A percentile compares a stretch with the other conserved stretches of the same genome.
phyloP scores from a whole-genome alignment of 2,113 vertebrate genomes.

The Anseranas semipalmata region DNA sequence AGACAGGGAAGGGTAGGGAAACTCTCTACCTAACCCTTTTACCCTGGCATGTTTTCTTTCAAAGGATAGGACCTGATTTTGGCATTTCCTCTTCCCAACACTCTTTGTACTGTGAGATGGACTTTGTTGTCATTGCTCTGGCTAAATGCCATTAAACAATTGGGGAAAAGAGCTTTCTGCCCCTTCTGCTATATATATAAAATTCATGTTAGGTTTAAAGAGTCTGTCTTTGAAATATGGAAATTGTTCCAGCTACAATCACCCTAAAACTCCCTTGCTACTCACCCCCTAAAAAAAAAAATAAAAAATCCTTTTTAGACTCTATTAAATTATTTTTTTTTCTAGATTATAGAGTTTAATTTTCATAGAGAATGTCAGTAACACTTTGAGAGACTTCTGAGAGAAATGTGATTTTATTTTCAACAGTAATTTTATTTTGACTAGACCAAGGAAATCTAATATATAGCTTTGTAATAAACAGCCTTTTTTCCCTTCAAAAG shows the following conservation, averaged over 20 bases:
- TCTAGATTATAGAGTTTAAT: conserved; percentile 31
- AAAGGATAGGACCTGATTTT: background rate
- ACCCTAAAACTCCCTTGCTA: background rate
- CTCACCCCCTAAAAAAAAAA: background rate
- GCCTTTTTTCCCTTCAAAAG: background rate
- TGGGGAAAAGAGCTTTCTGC: background rate
- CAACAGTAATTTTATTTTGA: conserved; percentile 66
- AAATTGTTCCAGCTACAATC: background rate
- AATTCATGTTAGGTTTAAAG: background rate
- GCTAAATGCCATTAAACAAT: no score
- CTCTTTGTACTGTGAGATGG: background rate
- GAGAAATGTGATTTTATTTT: conserved; percentile 63
- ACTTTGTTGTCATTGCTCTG: background rate
- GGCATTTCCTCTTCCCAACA: background rate
- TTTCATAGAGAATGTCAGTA: conserved; percentile 12
- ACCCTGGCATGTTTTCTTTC: no score
- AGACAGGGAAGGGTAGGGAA: background rate
- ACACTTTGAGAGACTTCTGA: conserved; percentile 36
- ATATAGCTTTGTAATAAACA: conserved; percentile 51
- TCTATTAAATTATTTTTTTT: background rate
- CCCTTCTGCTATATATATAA: background rate
- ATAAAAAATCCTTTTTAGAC: background rate
- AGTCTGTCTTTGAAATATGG: background rate
- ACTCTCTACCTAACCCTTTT: background rate
- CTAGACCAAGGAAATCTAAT: conserved; percentile 1